Percentiles rank a stretch among this genome's conserved stretches.
These are phyloP conservation scores for Pipra filicauda DNA, from an alignment of 2,113 vertebrate genomes.

Conservation along the genomic window DNA sequence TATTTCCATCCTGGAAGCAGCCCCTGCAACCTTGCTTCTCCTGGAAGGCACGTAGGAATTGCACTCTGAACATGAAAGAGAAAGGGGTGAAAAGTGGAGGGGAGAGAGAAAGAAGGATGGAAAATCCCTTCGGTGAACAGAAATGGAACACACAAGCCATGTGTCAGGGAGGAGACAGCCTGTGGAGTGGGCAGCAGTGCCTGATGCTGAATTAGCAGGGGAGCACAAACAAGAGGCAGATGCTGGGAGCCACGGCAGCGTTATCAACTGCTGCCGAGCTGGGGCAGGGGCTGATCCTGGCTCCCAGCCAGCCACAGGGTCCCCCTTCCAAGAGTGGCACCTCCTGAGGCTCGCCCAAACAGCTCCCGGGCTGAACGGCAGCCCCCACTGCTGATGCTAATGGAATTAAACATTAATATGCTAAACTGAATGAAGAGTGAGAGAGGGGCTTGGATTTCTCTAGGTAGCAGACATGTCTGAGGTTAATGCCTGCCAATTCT, in stretches of 20 bases:
- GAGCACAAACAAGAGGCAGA: not conserved
- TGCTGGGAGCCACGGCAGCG: not conserved
- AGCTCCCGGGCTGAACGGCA: not conserved
- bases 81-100: not conserved
- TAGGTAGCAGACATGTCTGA: constrained; percentile 56
- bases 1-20: not conserved
- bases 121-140: not conserved
- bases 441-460: constrained; percentile 50
- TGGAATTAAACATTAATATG: constrained; percentile 66
- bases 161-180: not conserved
- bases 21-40: not conserved
- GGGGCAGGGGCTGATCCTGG: not conserved
- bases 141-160: accelerated
- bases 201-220: not conserved
- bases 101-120: not conserved
- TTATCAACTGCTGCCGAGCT: not conserved
- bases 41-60: not conserved
- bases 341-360: not conserved
- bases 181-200: not conserved
- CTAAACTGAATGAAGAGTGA: constrained; percentile 33
- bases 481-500: constrained; percentile 67
- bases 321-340: not conserved
- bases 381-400: constrained; percentile 33
- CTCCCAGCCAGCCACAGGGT: accelerated
- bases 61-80: not conserved